Base-by-base conservation (phyloP, 2,113 vertebrate genomes). In the Conger conger region DNA sequence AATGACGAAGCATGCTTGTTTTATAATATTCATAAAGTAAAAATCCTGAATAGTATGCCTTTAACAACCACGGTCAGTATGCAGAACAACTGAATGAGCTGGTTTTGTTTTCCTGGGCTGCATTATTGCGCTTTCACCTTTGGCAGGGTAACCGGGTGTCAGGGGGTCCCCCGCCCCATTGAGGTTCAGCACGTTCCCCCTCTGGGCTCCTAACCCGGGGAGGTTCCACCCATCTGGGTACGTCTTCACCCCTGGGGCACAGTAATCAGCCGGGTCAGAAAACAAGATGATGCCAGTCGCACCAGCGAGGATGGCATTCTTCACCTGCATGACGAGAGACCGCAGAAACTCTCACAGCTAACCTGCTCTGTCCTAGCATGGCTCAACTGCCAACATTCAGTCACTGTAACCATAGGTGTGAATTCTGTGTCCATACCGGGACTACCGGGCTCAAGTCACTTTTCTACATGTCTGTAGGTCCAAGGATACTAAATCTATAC, bases 151-250 rank as follows among this genome's bases (percentile, higher is more conserved):
- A 3, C 98, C 98, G 13, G 98, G 98, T 20, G 98, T 99, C 0
- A 99, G 95, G 0, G 98, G 97, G 37, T 99, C 98, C 86, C 98
- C 98, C 0, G 97, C 97, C 35, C 98, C 98, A 1, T 99, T 97
- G 78, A 98, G 88, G 40, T 97, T 98, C 79, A 99, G 94, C 0
- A 99, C 96, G 76, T 99, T 99, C 17, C 98, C 98, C 87, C 98
- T 96, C 87, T 99, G 98, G 30, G 63, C 98, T 84, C 94, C 97
- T 82, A 94, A 90, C 7, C 95, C 95, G 1, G 98, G 98, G 54
- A 99, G 95, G 87, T 98, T 99, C 98, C 98, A 99, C 80, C 98
- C 98, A 3, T 90, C 54, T 53, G 98, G 98, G 89, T 99, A 99
- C 0, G 95, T 88, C 82, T 94, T 81, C 38, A 97, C 95, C 42